Percentiles rank a stretch among this genome's conserved stretches.
Conservation (phyloP, 2,888 invertebrate species). For the Drosophila heteroneura region DNA sequence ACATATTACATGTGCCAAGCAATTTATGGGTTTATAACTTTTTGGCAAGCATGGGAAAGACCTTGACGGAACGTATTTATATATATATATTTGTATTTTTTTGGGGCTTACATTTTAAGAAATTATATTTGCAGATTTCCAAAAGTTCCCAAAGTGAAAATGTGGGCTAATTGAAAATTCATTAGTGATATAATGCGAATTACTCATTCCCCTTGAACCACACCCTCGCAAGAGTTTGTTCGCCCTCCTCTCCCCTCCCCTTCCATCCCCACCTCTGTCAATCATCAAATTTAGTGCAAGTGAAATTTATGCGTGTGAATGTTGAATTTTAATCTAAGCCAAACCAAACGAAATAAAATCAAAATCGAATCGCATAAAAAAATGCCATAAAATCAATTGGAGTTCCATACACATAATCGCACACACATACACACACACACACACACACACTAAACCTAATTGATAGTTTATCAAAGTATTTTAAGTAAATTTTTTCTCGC, state of each 20-base stretch:
- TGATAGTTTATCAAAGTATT: slow-evolving; percentile 50
- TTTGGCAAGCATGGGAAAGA: slow-evolving; percentile 45
- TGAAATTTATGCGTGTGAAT: slow-evolving; percentile 79
- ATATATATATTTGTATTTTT: background rate
- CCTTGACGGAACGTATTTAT: slow-evolving; percentile 35
- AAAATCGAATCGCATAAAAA: slow-evolving; percentile 34
- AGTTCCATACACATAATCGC: background rate
- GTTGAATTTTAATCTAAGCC: slow-evolving; percentile 66
- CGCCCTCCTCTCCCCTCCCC: background rate
- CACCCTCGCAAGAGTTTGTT: background rate
- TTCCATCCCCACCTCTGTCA: background rate
- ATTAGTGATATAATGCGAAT: slow-evolving; percentile 36
- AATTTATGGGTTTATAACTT: slow-evolving; percentile 32
- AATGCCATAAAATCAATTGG: slow-evolving; percentile 34
- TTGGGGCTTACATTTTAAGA: slow-evolving; percentile 12
- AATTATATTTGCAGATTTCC: slow-evolving; percentile 18
- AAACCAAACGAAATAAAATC: slow-evolving; percentile 38
- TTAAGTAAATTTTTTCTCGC: slow-evolving; percentile 16
- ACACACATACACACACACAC: background rate
- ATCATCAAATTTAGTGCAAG: slow-evolving; percentile 68
- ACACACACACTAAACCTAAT: slow-evolving; percentile 42
- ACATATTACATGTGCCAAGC: slow-evolving; percentile 27
- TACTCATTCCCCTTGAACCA: slow-evolving; percentile 34
- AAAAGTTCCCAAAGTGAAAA: slow-evolving; percentile 62
- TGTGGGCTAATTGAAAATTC: slow-evolving; percentile 64